Percentiles rank a stretch among this genome's conserved stretches.
phyloP scores from a whole-genome alignment of 2,797 vertebrate species.

The Danio aesculapii region DNA sequence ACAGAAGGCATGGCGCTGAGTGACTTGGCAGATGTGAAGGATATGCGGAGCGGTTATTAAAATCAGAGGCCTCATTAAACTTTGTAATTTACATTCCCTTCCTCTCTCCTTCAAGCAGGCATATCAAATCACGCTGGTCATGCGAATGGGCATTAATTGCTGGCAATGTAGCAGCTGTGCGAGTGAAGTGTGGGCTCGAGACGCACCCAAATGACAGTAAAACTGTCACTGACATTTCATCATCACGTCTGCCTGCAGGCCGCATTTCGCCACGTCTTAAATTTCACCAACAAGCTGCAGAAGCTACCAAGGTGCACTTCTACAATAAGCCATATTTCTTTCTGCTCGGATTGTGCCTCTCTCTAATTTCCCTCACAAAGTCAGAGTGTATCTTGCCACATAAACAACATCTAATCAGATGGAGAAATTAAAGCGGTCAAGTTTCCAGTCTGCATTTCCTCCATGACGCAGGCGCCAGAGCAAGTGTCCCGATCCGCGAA shows the following conservation, averaged over 20 bases:
- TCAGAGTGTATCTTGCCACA: slow-evolving; percentile 31
- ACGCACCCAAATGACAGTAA: slow-evolving; percentile 72
- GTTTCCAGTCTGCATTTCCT: neutral
- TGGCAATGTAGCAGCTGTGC: slow-evolving; percentile 75
- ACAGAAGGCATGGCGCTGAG: slow-evolving; percentile 41
- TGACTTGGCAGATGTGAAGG: slow-evolving; percentile 65
- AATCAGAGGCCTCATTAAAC: slow-evolving; percentile 74
- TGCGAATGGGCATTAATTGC: slow-evolving; percentile 69
- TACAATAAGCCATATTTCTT: slow-evolving; percentile 37
- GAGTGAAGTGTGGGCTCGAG: slow-evolving; percentile 67
- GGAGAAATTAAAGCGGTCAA: slow-evolving; percentile 40
- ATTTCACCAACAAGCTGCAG: slow-evolving; percentile 66
- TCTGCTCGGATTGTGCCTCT: slow-evolving; percentile 5
- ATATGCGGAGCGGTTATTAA: slow-evolving; percentile 66
- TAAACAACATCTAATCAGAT: slow-evolving; percentile 51
- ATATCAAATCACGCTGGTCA: slow-evolving; percentile 66
- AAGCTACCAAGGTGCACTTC: slow-evolving; percentile 34
- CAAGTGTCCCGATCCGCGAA: neutral
- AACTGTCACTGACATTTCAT: slow-evolving; percentile 76
- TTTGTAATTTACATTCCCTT: slow-evolving; percentile 74
- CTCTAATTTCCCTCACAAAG: slow-evolving; percentile 25
- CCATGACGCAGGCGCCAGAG: neutral
- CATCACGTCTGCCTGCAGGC: slow-evolving; percentile 60
- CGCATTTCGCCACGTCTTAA: slow-evolving; percentile 72
- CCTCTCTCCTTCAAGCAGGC: slow-evolving; percentile 47